Evolutionary conservation across 1,140 invertebrate genomes (phyloP).

Genomic region (Ceratina calcarata): DNA sequence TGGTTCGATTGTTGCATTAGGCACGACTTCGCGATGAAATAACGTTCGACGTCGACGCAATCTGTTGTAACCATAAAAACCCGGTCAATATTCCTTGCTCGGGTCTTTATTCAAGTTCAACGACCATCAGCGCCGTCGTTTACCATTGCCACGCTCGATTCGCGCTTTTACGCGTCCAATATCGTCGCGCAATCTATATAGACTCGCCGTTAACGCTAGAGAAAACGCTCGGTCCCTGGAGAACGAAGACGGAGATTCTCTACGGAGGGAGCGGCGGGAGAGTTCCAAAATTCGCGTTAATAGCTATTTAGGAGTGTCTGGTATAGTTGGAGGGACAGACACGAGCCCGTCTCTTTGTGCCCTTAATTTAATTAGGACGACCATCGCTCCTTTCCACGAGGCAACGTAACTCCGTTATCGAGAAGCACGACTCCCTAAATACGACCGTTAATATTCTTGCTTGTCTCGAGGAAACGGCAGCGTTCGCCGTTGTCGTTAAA

Average conservation of each 20-base stretch:
- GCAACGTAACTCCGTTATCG: conserved; percentile 76
- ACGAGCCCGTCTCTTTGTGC: conserved; percentile 74
- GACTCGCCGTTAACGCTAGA: background rate
- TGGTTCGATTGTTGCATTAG: no score
- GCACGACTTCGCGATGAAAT: conserved; percentile 19
- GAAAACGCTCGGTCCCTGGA: background rate
- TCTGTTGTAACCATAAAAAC: conserved; percentile 68
- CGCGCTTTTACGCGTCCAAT: conserved; percentile 76
- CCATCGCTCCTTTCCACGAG: conserved; percentile 74
- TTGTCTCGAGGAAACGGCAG: conserved; percentile 45
- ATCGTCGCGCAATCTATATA: conserved; percentile 63
- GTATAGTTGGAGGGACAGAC: conserved; percentile 50
- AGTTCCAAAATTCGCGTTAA: conserved; percentile 62
- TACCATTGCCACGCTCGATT: conserved; percentile 64
- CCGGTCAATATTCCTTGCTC: conserved; percentile 75
- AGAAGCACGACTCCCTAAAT: conserved; percentile 75
- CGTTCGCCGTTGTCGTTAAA: conserved; percentile 50
- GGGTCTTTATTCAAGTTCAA: conserved; percentile 72
- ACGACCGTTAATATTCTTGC: conserved; percentile 68
- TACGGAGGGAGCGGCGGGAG: background rate
- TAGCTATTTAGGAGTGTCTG: conserved; percentile 63
- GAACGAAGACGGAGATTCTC: no score
- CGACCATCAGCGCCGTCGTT: conserved; percentile 69
- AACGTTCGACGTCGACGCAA: conserved; percentile 43
- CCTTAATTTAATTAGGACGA: conserved; percentile 76